Evolutionary conservation across 2,888 invertebrate species (phyloP), one percentile per base, ranked within the genome.

Genomic region (Aspidapion aeneum): DNA sequence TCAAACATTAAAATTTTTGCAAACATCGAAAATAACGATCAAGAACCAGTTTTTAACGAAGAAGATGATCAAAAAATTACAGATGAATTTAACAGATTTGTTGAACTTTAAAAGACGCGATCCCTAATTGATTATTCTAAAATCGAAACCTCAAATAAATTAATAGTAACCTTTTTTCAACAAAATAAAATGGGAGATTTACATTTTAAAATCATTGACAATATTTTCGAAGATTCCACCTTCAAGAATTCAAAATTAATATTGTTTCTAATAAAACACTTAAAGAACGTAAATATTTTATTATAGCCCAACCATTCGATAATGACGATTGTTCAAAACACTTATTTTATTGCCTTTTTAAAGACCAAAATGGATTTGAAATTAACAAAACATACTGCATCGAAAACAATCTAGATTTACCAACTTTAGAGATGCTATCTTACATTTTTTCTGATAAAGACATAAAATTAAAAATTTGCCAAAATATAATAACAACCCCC

Each of bases 101-200:
- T 55, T 3, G 17, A 49, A 5, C 19, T 60, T 20, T 63, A 63
- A 21, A 18, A 63, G 55, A 65, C 20, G 2, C 17, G 19, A 63
- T 57, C 52, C 19, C 9, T 58, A 18, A 65, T 63, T 22, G 60
- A 65, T 21, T 65, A 61, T 58, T 65, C 65, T 9, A 65, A 65
- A 63, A 55, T 65, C 21, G 57, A 52, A 52, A 18, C 49, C 49
- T 48, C 35, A 58, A 22, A 58, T 12, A 49, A 58, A 58, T 49
- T 18, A 50, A 52, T 59, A 19, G 21, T 59, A 21, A 60, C 60
- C 1, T 55, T 55, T 35, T 60, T 60, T 21, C 52, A 35, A 52
- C 54, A 60, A 55, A 60, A 22, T 18, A 21, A 60, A 52, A 1
- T 60, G 17, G 55, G 54, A 21, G 60, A 60, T 55, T 16, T 60